A percentile compares a stretch with the other conserved stretches of the same genome.
Conservation (phyloP, 2,888 invertebrate species). For the Andrena chrysosceles region DNA sequence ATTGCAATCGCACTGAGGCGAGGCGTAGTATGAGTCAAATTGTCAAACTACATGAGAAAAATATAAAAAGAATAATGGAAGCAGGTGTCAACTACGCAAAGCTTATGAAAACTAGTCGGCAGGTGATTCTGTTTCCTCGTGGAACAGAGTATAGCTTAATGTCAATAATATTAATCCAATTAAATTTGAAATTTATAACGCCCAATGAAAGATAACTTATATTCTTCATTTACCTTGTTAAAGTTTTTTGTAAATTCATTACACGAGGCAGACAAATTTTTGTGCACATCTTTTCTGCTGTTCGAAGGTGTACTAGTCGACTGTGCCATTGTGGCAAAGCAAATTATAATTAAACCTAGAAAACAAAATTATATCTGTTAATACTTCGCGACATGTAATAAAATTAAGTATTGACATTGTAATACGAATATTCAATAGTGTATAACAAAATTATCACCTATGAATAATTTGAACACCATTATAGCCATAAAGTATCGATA, state of each 20-base stretch:
- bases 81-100: too few species aligned
- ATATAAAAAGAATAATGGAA: too few species aligned
- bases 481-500: conserved; percentile 5
- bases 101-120: too few species aligned
- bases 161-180: background rate
- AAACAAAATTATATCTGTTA: conserved; percentile 10
- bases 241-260: conserved; percentile 57
- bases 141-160: background rate
- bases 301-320: conserved; percentile 7
- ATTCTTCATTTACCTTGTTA: conserved; percentile 54
- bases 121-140: too few species aligned
- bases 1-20: too few species aligned
- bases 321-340: background rate
- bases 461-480: conserved; percentile 4
- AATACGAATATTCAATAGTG: conserved; percentile 7
- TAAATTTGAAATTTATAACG: background rate
- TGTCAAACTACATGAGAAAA: too few species aligned
- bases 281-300: background rate
- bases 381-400: background rate
- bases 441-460: conserved; percentile 37
- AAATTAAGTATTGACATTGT: background rate
- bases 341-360: conserved; percentile 40
- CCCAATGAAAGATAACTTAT: conserved; percentile 13
- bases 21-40: too few species aligned
- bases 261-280: conserved; percentile 56